Evolutionary conservation across 2,797 vertebrate genomes (phyloP).

Genomic region (Poeciliopsis gracilis): DNA sequence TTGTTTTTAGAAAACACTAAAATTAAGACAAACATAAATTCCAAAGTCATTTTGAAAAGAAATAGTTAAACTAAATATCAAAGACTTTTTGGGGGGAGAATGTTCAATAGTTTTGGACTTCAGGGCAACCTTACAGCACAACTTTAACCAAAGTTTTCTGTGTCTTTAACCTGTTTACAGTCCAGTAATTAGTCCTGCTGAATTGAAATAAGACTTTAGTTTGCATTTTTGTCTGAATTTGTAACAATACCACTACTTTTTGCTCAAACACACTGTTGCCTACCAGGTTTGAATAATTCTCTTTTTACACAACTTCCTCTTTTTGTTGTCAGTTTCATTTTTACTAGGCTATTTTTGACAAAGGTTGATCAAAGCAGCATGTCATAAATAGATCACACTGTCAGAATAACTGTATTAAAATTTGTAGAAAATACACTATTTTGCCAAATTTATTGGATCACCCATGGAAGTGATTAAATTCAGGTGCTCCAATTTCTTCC

Average conservation of each 20-base stretch:
- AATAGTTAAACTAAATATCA: not conserved
- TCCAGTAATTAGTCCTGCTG: not conserved
- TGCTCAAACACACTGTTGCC: not conserved
- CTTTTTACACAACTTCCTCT: not conserved
- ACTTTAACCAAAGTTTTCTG: conserved; percentile 11
- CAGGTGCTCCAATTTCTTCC: not conserved
- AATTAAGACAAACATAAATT: not conserved
- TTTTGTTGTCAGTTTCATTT: not conserved
- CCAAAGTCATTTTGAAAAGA: not conserved
- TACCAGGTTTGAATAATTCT: not conserved
- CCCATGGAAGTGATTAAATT: not conserved
- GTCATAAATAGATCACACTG: not conserved
- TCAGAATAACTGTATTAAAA: not conserved
- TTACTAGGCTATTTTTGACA: not conserved
- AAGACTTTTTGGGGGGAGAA: not conserved
- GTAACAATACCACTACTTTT: not conserved
- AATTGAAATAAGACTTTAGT: not conserved
- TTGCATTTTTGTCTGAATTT: not conserved
- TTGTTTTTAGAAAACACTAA: not conserved
- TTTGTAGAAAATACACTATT: not conserved
- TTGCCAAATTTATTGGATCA: not conserved
- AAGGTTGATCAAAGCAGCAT: not conserved
- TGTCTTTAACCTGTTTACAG: conserved; percentile 7
- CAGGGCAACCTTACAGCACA: conserved; percentile 15
- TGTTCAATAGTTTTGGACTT: conserved; percentile 1